Conservation (phyloP, 2,797 vertebrate species). For the Emydoidea blandingii region DNA sequence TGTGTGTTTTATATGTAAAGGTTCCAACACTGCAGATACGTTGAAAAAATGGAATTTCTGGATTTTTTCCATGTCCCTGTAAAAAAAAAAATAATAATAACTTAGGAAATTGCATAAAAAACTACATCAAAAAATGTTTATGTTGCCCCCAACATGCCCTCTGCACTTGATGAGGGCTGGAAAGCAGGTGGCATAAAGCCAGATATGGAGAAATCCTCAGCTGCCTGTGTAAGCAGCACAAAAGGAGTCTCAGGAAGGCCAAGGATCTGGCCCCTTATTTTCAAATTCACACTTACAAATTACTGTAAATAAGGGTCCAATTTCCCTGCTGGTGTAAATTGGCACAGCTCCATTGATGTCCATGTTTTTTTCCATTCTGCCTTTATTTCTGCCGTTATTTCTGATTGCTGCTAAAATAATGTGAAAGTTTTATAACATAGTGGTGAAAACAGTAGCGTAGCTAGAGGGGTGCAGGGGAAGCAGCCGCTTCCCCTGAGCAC, state of each 20-base stretch:
- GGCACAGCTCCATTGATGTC: background rate
- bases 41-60: too few species aligned
- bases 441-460: background rate
- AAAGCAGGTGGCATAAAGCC: background rate
- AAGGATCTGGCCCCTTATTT: background rate
- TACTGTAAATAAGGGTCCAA: background rate
- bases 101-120: too few species aligned
- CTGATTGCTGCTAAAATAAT: background rate
- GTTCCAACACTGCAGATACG: too few species aligned
- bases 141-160: background rate
- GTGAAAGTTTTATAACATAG: background rate
- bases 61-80: too few species aligned
- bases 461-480: too few species aligned
- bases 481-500: too few species aligned
- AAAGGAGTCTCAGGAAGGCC: background rate
- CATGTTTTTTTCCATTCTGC: background rate
- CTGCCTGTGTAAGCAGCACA: background rate
- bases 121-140: too few species aligned
- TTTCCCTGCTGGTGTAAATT: background rate
- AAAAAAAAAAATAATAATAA: too few species aligned
- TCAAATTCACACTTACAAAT: background rate
- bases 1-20: too few species aligned
- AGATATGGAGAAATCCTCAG: background rate
- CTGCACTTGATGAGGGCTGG: background rate
- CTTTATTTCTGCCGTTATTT: background rate